Base-by-base conservation (phyloP, 2,797 vertebrate genomes). In the Silurus lanzhouensis region DNA sequence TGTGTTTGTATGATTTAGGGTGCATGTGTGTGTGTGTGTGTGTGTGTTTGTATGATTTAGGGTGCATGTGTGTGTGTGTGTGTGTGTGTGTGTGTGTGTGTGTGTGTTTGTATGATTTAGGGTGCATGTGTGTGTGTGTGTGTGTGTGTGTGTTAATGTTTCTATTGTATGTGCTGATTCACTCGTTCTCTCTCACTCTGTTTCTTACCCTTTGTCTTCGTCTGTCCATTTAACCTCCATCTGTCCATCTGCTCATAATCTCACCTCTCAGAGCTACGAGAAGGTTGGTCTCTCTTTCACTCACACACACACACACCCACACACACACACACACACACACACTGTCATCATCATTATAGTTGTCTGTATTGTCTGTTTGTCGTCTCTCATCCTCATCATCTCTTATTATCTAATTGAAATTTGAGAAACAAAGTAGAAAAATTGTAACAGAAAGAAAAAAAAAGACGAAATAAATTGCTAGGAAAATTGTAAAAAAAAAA, bases 221-320 rank as follows among this genome's bases (percentile, higher is more conserved):
- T 89, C 81, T 85, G 71, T 88, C 78, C 46, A 38, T 87, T 68
- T 90, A 91, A 89, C 89, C 88, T 90, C 90, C 85, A 93, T 93
- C 90, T 88, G 91, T 91, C 92, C 75, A 94, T 91, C 91, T 92
- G 91, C 82, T 77, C 85, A 92, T 94, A 92, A 93, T 92, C 92
- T 92, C 93, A 92, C 86, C 92, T 84, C 86, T 81, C 93, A 95
- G 95, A 93, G 88, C 94, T 84, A 82, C 93, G 95, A 75, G 95
- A 91, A 95, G 95, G 95, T 95, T 94, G 85, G 95, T 95, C 88
- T 89, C 88, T 89, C 58, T 19, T 14, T 13, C 64, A 31, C 67
- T 1, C 27, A 31, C 67, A 31, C 67, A 15, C 71, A 15, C 71
- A 25, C 72, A 74, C 71, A 55, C 71, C 5, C 15, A 61, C 58